phyloP scores from a whole-genome alignment of 1,140 invertebrate genomes.

The Drosophila subobscura region DNA sequence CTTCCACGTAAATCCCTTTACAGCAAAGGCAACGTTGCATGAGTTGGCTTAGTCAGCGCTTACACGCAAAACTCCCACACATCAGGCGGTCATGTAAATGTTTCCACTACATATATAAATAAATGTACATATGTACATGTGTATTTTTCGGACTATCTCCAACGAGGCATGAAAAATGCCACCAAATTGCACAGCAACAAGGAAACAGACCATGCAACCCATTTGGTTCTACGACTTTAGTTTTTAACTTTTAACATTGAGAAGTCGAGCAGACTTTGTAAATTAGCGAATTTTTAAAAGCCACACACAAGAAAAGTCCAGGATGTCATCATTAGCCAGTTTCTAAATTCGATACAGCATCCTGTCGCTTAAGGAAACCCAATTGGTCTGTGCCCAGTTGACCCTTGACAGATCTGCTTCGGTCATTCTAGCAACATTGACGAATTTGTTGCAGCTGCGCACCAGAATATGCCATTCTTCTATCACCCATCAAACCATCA shows the following conservation, averaged over 20 bases:
- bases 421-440: too few relatives aligned
- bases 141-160: slow-evolving; percentile 45
- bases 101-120: too few relatives aligned
- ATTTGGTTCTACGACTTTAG: slow-evolving; percentile 15
- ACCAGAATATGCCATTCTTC: too few relatives aligned
- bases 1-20: slow-evolving; percentile 6
- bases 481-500: too few relatives aligned
- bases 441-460: too few relatives aligned
- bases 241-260: slow-evolving; percentile 66
- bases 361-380: too few relatives aligned
- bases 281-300: too few relatives aligned
- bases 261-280: slow-evolving; percentile 33
- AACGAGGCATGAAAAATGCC: slow-evolving; percentile 70
- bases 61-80: slow-evolving; percentile 48
- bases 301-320: too few relatives aligned
- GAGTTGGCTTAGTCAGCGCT: slow-evolving; percentile 56
- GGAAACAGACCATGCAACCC: background rate
- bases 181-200: slow-evolving; percentile 14
- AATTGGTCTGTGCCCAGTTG: too few relatives aligned
- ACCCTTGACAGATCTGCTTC: too few relatives aligned
- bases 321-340: too few relatives aligned
- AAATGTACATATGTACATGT: slow-evolving; percentile 1
- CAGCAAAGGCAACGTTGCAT: slow-evolving; percentile 15
- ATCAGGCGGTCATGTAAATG: slow-evolving; percentile 16
- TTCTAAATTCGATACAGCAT: too few relatives aligned